Base-by-base conservation (phyloP, 2,113 vertebrate species). In the Fregata magnificens region DNA sequence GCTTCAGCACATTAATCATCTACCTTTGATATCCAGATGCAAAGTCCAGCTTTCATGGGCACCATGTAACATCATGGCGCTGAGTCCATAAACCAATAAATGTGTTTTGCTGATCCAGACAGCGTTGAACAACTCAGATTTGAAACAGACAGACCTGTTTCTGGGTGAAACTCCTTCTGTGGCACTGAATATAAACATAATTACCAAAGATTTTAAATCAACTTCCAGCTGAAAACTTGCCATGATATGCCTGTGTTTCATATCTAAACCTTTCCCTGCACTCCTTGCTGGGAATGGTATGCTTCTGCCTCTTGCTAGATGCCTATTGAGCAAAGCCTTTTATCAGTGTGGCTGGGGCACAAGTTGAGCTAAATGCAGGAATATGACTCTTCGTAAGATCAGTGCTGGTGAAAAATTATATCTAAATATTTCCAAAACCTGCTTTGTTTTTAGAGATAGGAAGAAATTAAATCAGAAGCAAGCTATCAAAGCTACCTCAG, bases 121-220 rank as follows among this genome's bases (percentile, higher is more conserved):
- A 76, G 67, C 10, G 6, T 6, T 86, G 69, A 94, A 50, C 42
- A 55, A 45, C 38, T 44, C 26, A 2, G 15, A 32, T 95, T 92
- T 84, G 58, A 90, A 94, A 89, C 69, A 90, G 50, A 63, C 80
- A 78, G 50, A 63, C 80, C 61, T 90, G 40, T 32, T 89, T 74
- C 52, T 78, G 4, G 56, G 52, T 79, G 80, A 95, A 95, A 93
- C 56, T 82, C 58, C 69, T 88, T 74, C 45, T 66, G 58, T 49
- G 55, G 62, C n/a, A 42, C 50, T 66, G 67, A 80, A 45, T 82
- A 80, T 76, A 79, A 89, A 86, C 49, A 28, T 44, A 67, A 86
- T 85, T 91, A 80, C n/a, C n/a, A 82, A 89, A 89, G 49, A 89
- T 72, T 82, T 95, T 16, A 96, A 90, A 77, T 45, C 42, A 81